These are phyloP conservation scores for Nymphalis polychloros DNA, from an alignment of 2,888 invertebrate genomes.

Conservation along the genomic window DNA sequence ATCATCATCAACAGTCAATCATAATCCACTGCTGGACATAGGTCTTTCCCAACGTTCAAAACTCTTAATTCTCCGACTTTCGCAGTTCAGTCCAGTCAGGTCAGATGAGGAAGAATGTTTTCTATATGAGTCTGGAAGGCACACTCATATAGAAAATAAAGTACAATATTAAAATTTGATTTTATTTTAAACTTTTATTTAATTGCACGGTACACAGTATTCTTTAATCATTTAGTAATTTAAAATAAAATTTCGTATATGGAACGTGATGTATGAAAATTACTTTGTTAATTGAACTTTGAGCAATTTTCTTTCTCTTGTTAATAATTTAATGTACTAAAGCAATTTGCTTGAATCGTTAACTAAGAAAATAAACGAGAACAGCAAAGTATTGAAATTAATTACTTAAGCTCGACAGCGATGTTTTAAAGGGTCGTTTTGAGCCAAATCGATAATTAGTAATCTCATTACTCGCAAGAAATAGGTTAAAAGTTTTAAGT, in stretches of 20 bases:
- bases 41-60: too few relatives aligned
- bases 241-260: neutral
- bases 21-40: too few relatives aligned
- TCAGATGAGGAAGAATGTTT: too few relatives aligned
- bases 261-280: neutral
- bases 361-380: slow-evolving; percentile 46
- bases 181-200: too few relatives aligned
- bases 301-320: slow-evolving; percentile 12
- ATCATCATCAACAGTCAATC: too few relatives aligned
- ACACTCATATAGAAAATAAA: too few relatives aligned
- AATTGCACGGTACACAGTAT: neutral
- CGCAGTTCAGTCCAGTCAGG: too few relatives aligned
- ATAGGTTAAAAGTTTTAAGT: slow-evolving; percentile 44
- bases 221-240: neutral
- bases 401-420: slow-evolving; percentile 45
- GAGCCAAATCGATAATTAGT: slow-evolving; percentile 47
- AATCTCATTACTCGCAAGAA: slow-evolving; percentile 45
- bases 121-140: too few relatives aligned
- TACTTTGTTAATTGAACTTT: slow-evolving; percentile 8
- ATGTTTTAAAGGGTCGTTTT: slow-evolving; percentile 41
- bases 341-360: slow-evolving; percentile 26
- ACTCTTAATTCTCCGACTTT: too few relatives aligned
- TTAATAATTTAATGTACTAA: slow-evolving; percentile 20
- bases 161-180: too few relatives aligned
- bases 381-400: slow-evolving; percentile 45